These are phyloP conservation scores for Babylonia areolata DNA, from an alignment of 1,140 invertebrate species.

Conservation along the genomic window DNA sequence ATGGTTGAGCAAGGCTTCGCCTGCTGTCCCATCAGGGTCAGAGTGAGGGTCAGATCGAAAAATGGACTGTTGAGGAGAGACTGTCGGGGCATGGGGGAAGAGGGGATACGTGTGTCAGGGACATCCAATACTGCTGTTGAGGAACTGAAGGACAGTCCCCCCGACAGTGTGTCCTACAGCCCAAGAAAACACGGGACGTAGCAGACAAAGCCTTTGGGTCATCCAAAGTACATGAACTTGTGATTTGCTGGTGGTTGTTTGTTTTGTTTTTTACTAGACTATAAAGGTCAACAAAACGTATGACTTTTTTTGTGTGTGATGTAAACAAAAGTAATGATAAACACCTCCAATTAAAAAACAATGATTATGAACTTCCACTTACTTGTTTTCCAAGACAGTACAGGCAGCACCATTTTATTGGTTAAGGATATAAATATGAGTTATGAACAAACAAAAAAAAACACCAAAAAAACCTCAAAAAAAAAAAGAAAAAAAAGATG, in stretches of 20 bases:
- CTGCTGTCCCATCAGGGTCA: constrained; percentile 26
- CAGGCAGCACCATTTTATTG: constrained; percentile 28
- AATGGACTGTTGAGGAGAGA: constrained; percentile 22
- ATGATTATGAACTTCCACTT: constrained; percentile 6
- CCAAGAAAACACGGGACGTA: constrained; percentile 33
- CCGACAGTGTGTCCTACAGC: constrained; percentile 12
- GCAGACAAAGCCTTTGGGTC: constrained; percentile 32
- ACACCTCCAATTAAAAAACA: constrained; percentile 15
- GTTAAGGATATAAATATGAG: constrained; percentile 19
- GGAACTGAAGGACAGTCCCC: background rate
- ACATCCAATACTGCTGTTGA: background rate
- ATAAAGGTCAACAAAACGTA: background rate
- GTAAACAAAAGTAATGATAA: constrained; percentile 18
- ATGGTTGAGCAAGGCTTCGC: background rate
- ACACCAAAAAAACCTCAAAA: background rate
- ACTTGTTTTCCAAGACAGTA: background rate
- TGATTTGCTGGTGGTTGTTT: too few relatives aligned
- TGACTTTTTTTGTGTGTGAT: background rate
- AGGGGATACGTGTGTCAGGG: background rate
- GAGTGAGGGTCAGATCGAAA: constrained; percentile 33
- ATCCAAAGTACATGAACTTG: constrained; percentile 42
- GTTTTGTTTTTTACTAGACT: background rate
- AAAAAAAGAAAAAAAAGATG: background rate
- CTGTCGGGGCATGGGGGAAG: background rate
- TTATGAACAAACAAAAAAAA: background rate